Percentiles rank a stretch among this genome's conserved stretches.
These are phyloP conservation scores for Hirtodrosophila duncani DNA, from an alignment of 2,888 invertebrate genomes.

Conservation along the genomic window DNA sequence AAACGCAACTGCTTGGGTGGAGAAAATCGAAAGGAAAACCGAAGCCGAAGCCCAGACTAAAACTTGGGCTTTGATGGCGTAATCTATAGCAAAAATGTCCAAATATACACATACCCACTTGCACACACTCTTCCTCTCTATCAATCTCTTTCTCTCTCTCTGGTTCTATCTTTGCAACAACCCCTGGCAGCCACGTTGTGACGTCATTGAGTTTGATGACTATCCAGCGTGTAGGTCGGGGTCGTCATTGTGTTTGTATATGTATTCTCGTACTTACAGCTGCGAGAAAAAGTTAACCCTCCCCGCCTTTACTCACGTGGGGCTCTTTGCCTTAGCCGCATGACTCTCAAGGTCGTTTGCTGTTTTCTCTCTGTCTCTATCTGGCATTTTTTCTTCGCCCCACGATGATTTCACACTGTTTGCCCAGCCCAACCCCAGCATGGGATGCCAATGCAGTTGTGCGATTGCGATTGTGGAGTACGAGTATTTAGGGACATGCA, in stretches of 20 bases:
- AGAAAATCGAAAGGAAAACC: constrained; percentile 42
- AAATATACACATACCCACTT: background rate
- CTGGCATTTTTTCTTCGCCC: constrained; percentile 17
- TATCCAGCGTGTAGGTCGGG: constrained; percentile 59
- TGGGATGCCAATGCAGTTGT: constrained; percentile 6
- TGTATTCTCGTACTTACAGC: constrained; percentile 13
- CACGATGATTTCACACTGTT: constrained; percentile 62
- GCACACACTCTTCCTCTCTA: background rate
- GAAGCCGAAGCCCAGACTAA: constrained; percentile 3
- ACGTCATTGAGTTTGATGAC: constrained; percentile 62
- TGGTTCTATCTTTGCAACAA: constrained; percentile 30
- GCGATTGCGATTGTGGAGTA: no score
- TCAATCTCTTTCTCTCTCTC: background rate
- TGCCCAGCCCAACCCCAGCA: constrained; percentile 16
- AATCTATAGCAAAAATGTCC: constrained; percentile 32
- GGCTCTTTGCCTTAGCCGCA: constrained; percentile 28
- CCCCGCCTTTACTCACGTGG: constrained; percentile 42
- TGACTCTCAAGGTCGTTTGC: constrained; percentile 66
- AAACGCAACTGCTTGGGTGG: constrained; percentile 34
- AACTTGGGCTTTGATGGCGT: constrained; percentile 50
- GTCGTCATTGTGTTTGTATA: constrained; percentile 32
- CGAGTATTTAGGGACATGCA: no score
- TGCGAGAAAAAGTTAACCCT: constrained; percentile 16
- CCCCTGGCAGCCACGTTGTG: constrained; percentile 51
- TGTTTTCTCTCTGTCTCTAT: background rate